Evolutionary conservation across 2,113 vertebrate genomes (phyloP).

Genomic region (Macquaria ambigua): DNA sequence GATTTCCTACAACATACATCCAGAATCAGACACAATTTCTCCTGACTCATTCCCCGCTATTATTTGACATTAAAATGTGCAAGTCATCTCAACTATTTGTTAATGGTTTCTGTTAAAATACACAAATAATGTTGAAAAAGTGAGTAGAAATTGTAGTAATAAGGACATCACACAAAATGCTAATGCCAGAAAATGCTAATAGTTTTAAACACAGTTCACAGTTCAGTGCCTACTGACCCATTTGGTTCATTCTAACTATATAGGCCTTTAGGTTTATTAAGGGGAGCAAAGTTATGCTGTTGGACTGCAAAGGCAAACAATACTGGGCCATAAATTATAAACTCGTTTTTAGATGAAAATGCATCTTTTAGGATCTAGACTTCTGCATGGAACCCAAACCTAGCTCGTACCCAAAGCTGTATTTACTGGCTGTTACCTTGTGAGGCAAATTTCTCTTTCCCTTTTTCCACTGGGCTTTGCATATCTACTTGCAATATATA

Average conservation of each 20-base stretch:
- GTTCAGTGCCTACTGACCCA: neutral
- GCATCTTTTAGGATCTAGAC: neutral
- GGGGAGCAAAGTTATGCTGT: neutral
- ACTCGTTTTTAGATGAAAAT: neutral
- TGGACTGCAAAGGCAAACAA: neutral
- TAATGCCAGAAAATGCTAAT: neutral
- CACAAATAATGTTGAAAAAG: neutral
- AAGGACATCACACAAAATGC: neutral
- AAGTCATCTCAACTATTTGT: neutral
- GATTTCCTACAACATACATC: neutral
- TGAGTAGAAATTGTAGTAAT: neutral
- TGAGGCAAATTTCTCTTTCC: neutral
- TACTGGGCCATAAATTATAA: neutral
- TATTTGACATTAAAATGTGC: neutral
- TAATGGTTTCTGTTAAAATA: neutral
- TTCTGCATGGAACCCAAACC: neutral
- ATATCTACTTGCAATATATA: too few relatives aligned
- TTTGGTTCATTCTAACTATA: neutral
- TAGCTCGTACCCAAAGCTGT: neutral
- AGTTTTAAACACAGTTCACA: neutral
- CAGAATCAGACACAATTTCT: neutral
- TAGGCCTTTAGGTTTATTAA: neutral
- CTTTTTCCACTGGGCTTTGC: neutral
- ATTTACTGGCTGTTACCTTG: neutral
- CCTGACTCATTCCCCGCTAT: neutral